Evolutionary conservation across 2,113 vertebrate species (phyloP).

Genomic region (Cyanistes caeruleus): DNA sequence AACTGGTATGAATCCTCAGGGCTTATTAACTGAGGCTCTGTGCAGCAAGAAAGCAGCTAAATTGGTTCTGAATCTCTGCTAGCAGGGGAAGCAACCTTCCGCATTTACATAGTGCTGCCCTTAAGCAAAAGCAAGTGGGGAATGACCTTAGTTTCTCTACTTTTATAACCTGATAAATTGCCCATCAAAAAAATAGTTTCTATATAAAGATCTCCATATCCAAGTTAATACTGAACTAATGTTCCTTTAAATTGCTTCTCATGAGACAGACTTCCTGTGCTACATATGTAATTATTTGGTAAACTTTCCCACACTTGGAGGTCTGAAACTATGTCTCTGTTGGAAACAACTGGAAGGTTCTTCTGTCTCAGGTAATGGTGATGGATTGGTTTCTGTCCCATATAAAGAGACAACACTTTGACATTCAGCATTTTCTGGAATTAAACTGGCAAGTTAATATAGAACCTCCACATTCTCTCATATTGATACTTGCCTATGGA

Average conservation of each 20-base stretch:
- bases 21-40: neutral
- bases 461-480: neutral
- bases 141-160: slow-evolving; percentile 33
- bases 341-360: neutral
- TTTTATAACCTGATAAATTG: slow-evolving; percentile 37
- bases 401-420: neutral
- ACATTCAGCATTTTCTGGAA: neutral
- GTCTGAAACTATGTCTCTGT: neutral
- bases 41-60: neutral
- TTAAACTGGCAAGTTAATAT: neutral
- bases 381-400: neutral
- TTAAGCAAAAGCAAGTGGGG: slow-evolving; percentile 17
- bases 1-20: neutral
- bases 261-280: slow-evolving; percentile 21
- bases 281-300: neutral
- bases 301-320: neutral
- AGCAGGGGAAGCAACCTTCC: neutral
- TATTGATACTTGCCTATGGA: neutral
- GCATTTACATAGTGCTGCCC: slow-evolving; percentile 13
- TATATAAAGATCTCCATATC: neutral
- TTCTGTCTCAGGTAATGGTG: neutral
- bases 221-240: slow-evolving; percentile 34
- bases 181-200: slow-evolving; percentile 11
- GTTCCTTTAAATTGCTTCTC: slow-evolving; percentile 23
- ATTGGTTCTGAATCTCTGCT: neutral